A percentile compares a stretch with the other conserved stretches of the same genome.
Conservation (phyloP, 2,797 vertebrate species). For the Sebastes glaucus region DNA sequence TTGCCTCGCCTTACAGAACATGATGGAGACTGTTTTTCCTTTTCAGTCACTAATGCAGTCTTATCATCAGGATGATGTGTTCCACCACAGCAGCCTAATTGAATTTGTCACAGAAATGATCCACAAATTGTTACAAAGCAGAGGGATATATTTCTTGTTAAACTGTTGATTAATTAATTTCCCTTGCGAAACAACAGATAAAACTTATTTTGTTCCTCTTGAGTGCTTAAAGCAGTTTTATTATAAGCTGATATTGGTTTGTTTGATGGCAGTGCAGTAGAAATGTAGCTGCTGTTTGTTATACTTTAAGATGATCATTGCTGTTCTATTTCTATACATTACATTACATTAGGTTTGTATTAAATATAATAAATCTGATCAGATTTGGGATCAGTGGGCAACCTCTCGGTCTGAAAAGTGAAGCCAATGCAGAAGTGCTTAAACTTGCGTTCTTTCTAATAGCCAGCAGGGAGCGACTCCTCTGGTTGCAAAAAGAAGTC, state of each 20-base stretch:
- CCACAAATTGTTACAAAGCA: slow-evolving; percentile 22
- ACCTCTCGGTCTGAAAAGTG: too few species aligned
- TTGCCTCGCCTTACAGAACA: slow-evolving; percentile 2
- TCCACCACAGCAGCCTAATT: slow-evolving; percentile 9
- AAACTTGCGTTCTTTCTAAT: too few species aligned
- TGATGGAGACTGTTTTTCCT: background rate
- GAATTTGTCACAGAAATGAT: slow-evolving; percentile 40
- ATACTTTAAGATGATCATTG: background rate
- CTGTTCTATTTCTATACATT: background rate
- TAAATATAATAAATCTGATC: background rate
- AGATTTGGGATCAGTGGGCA: background rate
- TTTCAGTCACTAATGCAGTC: background rate
- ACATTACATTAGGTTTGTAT: background rate
- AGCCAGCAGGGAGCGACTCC: too few species aligned
- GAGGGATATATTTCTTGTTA: slow-evolving; percentile 21
- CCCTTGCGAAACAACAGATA: slow-evolving; percentile 22
- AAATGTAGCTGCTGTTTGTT: background rate
- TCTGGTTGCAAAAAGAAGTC: too few species aligned
- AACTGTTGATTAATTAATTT: slow-evolving; percentile 46
- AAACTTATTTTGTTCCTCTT: background rate
- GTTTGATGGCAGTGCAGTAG: background rate
- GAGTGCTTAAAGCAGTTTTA: background rate
- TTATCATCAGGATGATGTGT: slow-evolving; percentile 23
- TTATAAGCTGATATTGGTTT: background rate
- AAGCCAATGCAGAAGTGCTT: too few species aligned